These are phyloP conservation scores for Porphyrio hochstetteri DNA, from an alignment of 2,113 vertebrate genomes.

Conservation along the genomic window DNA sequence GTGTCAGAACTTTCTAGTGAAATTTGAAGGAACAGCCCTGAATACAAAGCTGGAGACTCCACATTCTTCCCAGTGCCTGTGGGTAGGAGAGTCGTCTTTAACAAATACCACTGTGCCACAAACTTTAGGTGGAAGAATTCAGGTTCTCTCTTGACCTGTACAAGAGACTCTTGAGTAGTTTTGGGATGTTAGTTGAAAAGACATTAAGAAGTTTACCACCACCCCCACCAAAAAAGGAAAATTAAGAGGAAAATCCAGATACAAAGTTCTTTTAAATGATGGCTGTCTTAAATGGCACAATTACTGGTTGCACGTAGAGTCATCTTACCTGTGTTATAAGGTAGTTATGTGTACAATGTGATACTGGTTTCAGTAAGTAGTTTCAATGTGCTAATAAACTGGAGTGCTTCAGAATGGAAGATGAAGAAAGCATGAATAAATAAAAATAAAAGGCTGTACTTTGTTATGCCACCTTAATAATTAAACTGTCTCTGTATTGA, in stretches of 20 bases:
- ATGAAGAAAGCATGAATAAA: neutral
- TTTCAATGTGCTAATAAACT: neutral
- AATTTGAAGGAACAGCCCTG: neutral
- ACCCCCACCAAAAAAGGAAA: neutral
- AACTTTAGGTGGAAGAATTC: neutral
- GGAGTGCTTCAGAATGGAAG: neutral
- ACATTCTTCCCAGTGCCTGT: neutral
- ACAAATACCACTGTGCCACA: neutral
- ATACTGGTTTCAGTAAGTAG: neutral
- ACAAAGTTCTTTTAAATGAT: too few species aligned
- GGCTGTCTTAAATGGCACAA: neutral
- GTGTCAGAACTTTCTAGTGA: neutral
- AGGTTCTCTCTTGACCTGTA: neutral
- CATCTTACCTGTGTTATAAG: fast-evolving
- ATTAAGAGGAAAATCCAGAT: too few species aligned
- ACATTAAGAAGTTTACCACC: neutral
- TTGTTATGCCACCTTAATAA: neutral
- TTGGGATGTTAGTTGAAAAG: neutral
- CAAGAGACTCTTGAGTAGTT: neutral
- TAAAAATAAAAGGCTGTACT: neutral
- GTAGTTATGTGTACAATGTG: neutral
- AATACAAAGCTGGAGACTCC: neutral
- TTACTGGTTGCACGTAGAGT: neutral
- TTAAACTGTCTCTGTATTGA: neutral
- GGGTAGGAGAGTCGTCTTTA: neutral